These are phyloP conservation scores for Polypedilum vanderplanki DNA, from an alignment of 1,140 invertebrate genomes.

Conservation along the genomic window DNA sequence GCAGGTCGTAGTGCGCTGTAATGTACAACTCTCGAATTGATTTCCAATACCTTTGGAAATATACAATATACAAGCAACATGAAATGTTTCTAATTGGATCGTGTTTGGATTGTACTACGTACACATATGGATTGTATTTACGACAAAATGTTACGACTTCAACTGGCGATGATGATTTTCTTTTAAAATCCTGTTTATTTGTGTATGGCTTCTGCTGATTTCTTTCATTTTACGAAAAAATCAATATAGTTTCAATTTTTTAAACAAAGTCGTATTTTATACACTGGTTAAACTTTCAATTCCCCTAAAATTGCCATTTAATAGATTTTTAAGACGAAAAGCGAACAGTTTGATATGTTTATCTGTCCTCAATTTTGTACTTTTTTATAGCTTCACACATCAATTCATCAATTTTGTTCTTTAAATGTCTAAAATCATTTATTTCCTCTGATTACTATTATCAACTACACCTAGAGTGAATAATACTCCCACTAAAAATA, in stretches of 20 bases:
- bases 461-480: not conserved
- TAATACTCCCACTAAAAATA: not conserved
- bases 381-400: not conserved
- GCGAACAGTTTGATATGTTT: not conserved
- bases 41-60: conserved; percentile 3
- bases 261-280: conserved; percentile 12
- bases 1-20: not conserved
- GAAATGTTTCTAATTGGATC: conserved; percentile 6
- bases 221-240: conserved; percentile 6
- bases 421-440: not conserved
- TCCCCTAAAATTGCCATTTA: not conserved
- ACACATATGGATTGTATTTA: not conserved
- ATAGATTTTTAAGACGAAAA: not conserved
- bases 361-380: conserved; percentile 11
- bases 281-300: not conserved
- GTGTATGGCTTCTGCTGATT: not conserved
- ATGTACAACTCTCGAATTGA: not conserved
- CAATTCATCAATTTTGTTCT: conserved; percentile 6
- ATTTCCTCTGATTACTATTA: not conserved
- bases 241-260: conserved; percentile 9
- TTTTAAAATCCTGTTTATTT: conserved; percentile 9
- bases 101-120: conserved; percentile 5
- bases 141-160: too few species aligned
- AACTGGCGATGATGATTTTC: not conserved
- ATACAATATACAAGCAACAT: too few species aligned